Evolutionary conservation across 2,113 vertebrate species (phyloP).

Genomic region (Lagopus leucura): DNA sequence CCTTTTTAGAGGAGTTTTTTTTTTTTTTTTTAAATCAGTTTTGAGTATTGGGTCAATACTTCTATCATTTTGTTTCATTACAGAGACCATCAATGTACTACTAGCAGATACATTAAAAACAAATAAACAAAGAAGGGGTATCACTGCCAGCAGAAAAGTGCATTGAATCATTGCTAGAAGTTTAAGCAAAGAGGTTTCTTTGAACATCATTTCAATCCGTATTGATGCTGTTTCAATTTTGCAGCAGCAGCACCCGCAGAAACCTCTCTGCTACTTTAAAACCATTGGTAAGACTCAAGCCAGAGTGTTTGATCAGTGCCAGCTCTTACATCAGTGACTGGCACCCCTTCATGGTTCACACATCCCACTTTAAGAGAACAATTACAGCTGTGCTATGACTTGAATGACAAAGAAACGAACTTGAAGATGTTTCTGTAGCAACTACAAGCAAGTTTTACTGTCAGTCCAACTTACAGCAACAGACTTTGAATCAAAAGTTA

Average conservation of each 20-base stretch:
- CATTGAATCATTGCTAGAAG: conserved; percentile 41
- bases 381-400: not conserved
- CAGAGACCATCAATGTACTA: not conserved
- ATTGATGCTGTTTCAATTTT: conserved; percentile 55
- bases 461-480: not conserved
- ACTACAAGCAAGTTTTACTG: conserved; percentile 25
- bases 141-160: conserved; percentile 42
- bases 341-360: conserved; percentile 34
- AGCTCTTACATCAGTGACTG: conserved; percentile 64
- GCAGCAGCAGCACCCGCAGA: conserved; percentile 60
- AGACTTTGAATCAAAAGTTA: not conserved
- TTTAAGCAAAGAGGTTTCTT: conserved; percentile 19
- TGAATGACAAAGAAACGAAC: conserved; percentile 55
- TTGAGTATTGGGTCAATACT: conserved; percentile 10
- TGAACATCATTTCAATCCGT: conserved; percentile 61
- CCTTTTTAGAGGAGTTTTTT: conserved; percentile 7
- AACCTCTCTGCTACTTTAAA: conserved; percentile 57
- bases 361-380: not conserved
- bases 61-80: conserved; percentile 11
- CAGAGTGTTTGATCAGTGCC: conserved; percentile 42
- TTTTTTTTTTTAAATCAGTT: not conserved
- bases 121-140: not conserved
- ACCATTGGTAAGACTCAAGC: conserved; percentile 39
- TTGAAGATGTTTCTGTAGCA: conserved; percentile 56
- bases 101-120: not conserved